These are phyloP conservation scores for Tricholaema leucomelas DNA, from an alignment of 2,113 vertebrate genomes.

Conservation along the genomic window DNA sequence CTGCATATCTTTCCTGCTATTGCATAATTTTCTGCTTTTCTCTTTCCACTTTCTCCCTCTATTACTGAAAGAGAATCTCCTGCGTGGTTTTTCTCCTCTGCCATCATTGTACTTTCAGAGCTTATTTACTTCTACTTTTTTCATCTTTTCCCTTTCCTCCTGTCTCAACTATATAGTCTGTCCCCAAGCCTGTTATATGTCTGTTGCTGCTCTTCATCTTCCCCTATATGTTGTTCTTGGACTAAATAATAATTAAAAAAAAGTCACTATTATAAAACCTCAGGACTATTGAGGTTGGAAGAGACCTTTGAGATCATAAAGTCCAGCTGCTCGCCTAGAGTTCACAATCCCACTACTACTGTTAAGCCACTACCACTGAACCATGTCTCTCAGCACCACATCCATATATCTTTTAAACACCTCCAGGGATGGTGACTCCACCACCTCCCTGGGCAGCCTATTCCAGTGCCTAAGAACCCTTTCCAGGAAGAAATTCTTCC, in stretches of 20 bases:
- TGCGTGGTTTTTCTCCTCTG: neutral
- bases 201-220: neutral
- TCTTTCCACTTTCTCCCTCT: neutral
- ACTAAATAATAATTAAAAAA: neutral
- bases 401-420: too few relatives aligned
- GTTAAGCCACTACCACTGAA: too few relatives aligned
- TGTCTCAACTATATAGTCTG: neutral
- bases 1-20: neutral
- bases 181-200: neutral
- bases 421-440: too few relatives aligned
- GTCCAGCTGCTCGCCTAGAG: too few relatives aligned
- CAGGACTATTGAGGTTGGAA: too few relatives aligned
- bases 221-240: neutral
- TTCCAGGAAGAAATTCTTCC: too few relatives aligned
- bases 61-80: neutral
- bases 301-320: too few relatives aligned
- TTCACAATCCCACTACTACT: too few relatives aligned
- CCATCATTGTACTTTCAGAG: neutral
- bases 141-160: neutral
- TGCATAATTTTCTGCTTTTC: neutral
- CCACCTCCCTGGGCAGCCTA: too few relatives aligned
- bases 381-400: too few relatives aligned
- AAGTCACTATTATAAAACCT: neutral
- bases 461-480: too few relatives aligned
- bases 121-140: neutral